A percentile compares a stretch with the other conserved stretches of the same genome.
phyloP scores from a whole-genome alignment of 2,888 invertebrate genomes.

The Pristionchus entomophagus region DNA sequence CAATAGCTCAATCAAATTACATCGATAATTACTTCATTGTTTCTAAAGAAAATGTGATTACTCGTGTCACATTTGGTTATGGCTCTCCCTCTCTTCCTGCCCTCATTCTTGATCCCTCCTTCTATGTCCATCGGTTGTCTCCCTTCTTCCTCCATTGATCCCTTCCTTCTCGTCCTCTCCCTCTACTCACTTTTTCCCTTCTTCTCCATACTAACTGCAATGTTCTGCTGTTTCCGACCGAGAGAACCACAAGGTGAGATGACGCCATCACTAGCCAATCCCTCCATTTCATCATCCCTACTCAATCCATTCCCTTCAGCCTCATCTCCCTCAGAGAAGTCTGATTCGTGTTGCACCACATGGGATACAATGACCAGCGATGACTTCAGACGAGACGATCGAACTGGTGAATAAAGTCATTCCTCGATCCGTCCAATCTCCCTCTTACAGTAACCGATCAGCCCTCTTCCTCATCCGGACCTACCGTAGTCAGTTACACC shows the following conservation, averaged over 20 bases:
- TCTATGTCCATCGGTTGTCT: not conserved
- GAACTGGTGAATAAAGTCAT: conserved; percentile 10
- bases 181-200: conserved; percentile 9
- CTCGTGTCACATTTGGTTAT: too few relatives aligned
- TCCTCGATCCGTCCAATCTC: not conserved
- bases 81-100: not conserved
- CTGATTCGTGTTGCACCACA: not conserved
- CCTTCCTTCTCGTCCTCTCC: not conserved
- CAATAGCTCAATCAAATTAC: not conserved
- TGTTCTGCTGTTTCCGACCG: conserved; percentile 20
- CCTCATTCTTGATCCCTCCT: not conserved
- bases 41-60: too few relatives aligned
- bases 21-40: not conserved
- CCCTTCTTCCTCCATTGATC: not conserved
- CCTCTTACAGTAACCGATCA: conserved; percentile 22
- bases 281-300: too few relatives aligned
- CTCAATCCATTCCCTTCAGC: not conserved
- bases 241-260: not conserved
- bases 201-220: not conserved
- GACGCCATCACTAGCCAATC: not conserved
- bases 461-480: not conserved
- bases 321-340: not conserved
- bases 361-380: not conserved
- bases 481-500: conserved; percentile 8
- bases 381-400: not conserved